phyloP scores from a whole-genome alignment of 2,888 invertebrate species.

The Andrena dorsata region DNA sequence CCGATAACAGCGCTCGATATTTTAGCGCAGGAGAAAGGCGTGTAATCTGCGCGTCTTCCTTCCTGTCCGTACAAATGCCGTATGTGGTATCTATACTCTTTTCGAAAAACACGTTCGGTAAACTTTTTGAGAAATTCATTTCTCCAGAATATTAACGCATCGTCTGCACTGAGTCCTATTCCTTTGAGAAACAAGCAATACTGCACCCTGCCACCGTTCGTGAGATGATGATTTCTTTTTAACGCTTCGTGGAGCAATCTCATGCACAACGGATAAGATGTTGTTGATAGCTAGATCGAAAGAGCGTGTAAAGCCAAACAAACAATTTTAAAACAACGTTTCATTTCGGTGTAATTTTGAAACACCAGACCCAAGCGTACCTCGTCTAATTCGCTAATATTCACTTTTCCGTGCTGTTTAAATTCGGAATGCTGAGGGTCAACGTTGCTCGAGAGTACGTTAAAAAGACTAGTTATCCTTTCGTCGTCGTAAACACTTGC shows the following conservation, averaged over 20 bases:
- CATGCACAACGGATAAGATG: constrained; percentile 98
- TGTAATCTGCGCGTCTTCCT: constrained; percentile 94
- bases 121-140: constrained; percentile 95
- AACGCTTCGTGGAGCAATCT: constrained; percentile 93
- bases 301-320: background rate
- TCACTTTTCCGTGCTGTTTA: background rate
- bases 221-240: constrained; percentile 93
- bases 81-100: constrained; percentile 95
- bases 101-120: constrained; percentile 95
- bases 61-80: constrained; percentile 98
- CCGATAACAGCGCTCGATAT: constrained; percentile 92
- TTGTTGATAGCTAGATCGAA: constrained; percentile 88
- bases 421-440: background rate
- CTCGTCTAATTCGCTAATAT: constrained; percentile 36
- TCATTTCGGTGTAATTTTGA: background rate
- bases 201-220: constrained; percentile 94
- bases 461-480: constrained; percentile 38
- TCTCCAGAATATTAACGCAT: constrained; percentile 95
- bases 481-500: constrained; percentile 38
- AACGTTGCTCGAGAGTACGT: constrained; percentile 20
- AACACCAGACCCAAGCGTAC: constrained; percentile 21
- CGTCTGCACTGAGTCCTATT: constrained; percentile 95
- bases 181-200: constrained; percentile 98
- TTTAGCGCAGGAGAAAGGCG: constrained; percentile 96
- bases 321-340: background rate